Percentiles rank a stretch among this genome's conserved stretches.
Evolutionary conservation across 2,797 vertebrate species (phyloP).

Genomic region (Tamandua tetradactyla): DNA sequence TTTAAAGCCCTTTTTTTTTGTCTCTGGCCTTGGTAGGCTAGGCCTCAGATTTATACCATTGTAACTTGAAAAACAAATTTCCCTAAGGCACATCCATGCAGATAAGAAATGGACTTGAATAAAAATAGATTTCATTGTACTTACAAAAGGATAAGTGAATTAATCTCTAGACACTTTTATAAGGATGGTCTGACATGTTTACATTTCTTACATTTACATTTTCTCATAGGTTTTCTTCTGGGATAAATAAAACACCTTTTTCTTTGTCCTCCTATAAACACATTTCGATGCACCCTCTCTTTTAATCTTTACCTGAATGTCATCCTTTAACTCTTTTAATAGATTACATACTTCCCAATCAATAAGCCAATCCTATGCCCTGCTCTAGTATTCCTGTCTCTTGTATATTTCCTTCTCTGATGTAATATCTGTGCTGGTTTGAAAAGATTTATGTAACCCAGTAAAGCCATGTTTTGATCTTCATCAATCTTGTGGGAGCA

Average conservation of each 20-base stretch:
- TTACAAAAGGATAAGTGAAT: neutral
- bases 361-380: neutral
- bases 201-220: neutral
- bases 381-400: neutral
- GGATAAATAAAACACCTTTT: neutral
- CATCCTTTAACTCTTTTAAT: neutral
- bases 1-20: neutral
- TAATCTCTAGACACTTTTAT: fast-evolving
- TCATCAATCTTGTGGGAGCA: no score
- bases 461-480: no score
- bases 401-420: neutral
- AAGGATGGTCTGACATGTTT: neutral
- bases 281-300: no score
- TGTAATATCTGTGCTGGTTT: no score
- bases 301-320: neutral
- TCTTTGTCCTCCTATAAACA: neutral
- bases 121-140: neutral
- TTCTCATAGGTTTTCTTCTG: neutral
- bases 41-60: neutral
- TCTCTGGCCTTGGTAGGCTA: neutral
- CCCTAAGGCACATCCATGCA: neutral
- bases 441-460: no score
- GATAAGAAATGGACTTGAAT: neutral
- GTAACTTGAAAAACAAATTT: neutral
- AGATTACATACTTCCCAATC: neutral